phyloP scores from a whole-genome alignment of 2,888 invertebrate species.

The Vandiemenella viatica region DNA sequence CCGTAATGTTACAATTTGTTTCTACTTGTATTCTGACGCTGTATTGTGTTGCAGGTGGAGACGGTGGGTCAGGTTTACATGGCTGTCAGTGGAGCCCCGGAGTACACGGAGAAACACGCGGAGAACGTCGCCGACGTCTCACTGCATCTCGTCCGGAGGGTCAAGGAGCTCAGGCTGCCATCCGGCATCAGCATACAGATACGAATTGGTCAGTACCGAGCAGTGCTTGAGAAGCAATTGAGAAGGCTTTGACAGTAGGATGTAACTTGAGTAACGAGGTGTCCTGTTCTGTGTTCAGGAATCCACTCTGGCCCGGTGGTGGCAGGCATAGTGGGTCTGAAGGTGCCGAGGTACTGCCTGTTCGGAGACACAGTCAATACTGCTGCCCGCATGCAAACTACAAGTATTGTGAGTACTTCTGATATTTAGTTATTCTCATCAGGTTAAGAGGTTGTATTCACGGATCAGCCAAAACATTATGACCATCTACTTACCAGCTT shows the following conservation, averaged over 20 bases:
- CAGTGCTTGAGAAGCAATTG: not conserved
- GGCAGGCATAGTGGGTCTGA: constrained; percentile 72
- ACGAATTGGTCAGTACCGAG: constrained; percentile 37
- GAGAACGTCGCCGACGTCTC: constrained; percentile 63
- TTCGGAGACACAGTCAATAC: constrained; percentile 87
- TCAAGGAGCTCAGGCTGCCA: constrained; percentile 46
- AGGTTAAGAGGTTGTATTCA: too few species aligned
- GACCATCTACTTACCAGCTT: too few species aligned
- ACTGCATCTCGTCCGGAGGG: constrained; percentile 52
- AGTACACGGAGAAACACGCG: constrained; percentile 46
- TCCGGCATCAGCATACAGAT: constrained; percentile 43
- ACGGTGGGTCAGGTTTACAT: constrained; percentile 87
- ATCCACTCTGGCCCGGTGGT: constrained; percentile 80
- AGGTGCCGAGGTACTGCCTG: constrained; percentile 73
- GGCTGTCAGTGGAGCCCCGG: constrained; percentile 81
- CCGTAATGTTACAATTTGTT: too few species aligned
- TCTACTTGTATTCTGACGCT: too few species aligned
- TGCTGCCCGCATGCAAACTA: constrained; percentile 76
- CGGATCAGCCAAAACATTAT: too few species aligned
- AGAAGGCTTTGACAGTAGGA: not conserved
- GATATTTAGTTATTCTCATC: not conserved
- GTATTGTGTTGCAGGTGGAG: constrained; percentile 58
- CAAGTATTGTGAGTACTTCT: constrained; percentile 34
- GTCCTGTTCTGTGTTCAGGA: constrained; percentile 29
- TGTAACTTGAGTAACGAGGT: not conserved